Evolutionary conservation across 2,797 vertebrate genomes (phyloP).

Genomic region (Macroramphosus scolopax): DNA sequence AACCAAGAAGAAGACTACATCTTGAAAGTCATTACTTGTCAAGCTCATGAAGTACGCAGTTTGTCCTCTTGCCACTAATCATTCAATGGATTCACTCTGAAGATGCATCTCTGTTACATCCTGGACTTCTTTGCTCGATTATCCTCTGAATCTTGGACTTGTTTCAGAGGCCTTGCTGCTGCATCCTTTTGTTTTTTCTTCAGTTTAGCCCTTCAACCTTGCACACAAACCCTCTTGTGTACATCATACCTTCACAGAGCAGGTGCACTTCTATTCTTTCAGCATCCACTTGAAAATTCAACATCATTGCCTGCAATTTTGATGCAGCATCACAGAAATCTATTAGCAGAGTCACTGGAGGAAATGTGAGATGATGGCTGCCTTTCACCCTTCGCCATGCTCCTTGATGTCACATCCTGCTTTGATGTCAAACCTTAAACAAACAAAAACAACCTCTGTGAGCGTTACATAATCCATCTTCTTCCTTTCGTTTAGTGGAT

Average conservation of each 20-base stretch:
- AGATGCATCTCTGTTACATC: constrained; percentile 8
- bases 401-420: constrained; percentile 12
- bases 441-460: not conserved
- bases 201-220: not conserved
- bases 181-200: constrained; percentile 1
- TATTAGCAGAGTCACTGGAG: constrained; percentile 21
- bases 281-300: not conserved
- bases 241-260: not conserved
- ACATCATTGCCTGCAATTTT: not conserved
- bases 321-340: constrained; percentile 3
- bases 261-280: not conserved
- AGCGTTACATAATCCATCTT: constrained; percentile 3
- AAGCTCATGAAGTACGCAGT: constrained; percentile 5
- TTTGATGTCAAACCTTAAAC: too few species aligned
- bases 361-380: constrained; percentile 4
- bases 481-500: constrained; percentile 11
- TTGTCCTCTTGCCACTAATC: constrained; percentile 5
- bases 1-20: constrained; percentile 16
- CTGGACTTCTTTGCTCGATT: constrained; percentile 8
- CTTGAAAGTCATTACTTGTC: not conserved
- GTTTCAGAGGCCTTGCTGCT: constrained; percentile 14
- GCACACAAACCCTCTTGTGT: not conserved
- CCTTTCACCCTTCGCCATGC: constrained; percentile 1
- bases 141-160: constrained; percentile 8
- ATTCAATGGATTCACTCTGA: constrained; percentile 14